Evolutionary conservation across 2,888 invertebrate species (phyloP), one percentile per base, ranked within the genome.

Genomic region (Drosophila austrosaltans): DNA sequence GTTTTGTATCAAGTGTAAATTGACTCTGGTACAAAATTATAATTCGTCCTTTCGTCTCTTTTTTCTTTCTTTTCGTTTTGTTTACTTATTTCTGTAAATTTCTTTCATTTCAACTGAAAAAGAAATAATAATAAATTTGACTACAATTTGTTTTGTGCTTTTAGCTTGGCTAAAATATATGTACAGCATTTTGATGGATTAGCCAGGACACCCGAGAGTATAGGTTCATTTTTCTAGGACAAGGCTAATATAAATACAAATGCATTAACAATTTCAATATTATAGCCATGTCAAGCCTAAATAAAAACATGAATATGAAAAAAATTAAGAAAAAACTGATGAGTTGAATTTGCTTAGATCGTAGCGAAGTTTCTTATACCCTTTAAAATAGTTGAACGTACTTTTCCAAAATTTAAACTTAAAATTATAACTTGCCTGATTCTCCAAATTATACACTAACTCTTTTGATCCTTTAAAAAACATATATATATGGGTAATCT

Each of bases 231-330:
- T 66, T 66, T 70, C 53, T 64, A 25, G 42, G 36, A 53, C 39
- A 67, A 63, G 78, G 63, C 54, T 58, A 66, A 63, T 40, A 72
- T 4, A 57, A 79, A 76, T 40, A 72, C 12, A 57, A 81, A 76
- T 68, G 76, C 82, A 78, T 84, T 81, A 76, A 76, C 81, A 66
- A 69, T 82, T 81, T 81, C 79, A 76, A 76, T 79, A 75, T 66
- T 75, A 71, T 83, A 83, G 85, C 87, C 80, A 83, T 83, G 85
- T 75, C 82, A 85, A 73, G 75, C 66, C 56, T 32, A 54, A 59
- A 8, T 8, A 22, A 7, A 32, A 53, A 12, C 30, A 12, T 28
- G 25, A 58, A 63, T 61, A 60, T 12, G 66, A 62, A 54, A 59
- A 40, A 67, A 79, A 82, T 42, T 16, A 3, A 42, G 5, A 5